A percentile compares a stretch with the other conserved stretches of the same genome.
Conservation (phyloP, 2,888 invertebrate species). For the Tipula helvola region DNA sequence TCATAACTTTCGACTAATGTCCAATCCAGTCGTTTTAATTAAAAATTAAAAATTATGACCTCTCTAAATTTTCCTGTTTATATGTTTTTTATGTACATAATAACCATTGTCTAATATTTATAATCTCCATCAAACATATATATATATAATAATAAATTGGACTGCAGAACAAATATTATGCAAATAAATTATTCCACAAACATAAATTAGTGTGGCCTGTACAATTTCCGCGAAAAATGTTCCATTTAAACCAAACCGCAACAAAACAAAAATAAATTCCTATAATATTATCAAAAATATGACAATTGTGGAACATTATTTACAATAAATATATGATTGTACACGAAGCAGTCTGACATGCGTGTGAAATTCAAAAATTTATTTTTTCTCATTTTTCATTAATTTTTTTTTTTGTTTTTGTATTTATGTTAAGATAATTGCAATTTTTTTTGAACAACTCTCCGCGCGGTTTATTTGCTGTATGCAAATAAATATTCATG, state of each 20-base stretch:
- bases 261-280: neutral
- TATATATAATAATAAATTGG: neutral
- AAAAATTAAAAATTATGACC: no score
- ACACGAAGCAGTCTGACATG: neutral
- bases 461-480: neutral
- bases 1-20: no score
- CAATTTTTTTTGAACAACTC: neutral
- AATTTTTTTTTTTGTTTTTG: neutral
- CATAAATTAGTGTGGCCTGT: neutral
- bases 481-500: neutral
- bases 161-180: neutral
- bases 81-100: neutral
- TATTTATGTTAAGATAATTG: neutral
- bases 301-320: neutral
- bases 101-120: neutral
- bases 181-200: neutral
- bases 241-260: neutral
- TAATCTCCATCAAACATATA: neutral
- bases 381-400: neutral
- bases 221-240: neutral
- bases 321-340: neutral
- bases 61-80: no score
- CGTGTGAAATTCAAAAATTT: neutral
- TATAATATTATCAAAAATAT: neutral
- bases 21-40: no score